A percentile compares a stretch with the other conserved stretches of the same genome.
These are phyloP conservation scores for Xerus inauris DNA, from an alignment of 2,113 vertebrate genomes.

Conservation along the genomic window DNA sequence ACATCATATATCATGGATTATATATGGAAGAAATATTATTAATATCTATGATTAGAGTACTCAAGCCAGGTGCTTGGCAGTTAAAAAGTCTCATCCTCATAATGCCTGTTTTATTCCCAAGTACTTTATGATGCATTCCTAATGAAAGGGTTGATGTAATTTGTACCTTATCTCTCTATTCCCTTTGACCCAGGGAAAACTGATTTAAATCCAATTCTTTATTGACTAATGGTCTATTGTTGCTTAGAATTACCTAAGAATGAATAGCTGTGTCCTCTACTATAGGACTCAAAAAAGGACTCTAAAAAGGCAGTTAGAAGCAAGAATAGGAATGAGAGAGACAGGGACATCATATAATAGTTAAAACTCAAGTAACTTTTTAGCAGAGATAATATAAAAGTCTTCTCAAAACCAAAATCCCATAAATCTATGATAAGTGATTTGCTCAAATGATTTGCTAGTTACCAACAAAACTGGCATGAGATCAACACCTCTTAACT, in stretches of 20 bases:
- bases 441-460: background rate
- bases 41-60: background rate
- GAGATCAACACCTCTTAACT: background rate
- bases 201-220: background rate
- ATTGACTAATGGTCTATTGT: background rate
- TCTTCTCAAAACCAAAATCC: background rate
- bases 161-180: background rate
- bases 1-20: background rate
- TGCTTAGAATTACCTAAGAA: background rate
- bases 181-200: background rate
- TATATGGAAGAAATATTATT: background rate
- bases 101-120: background rate
- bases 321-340: background rate
- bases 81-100: background rate
- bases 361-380: conserved; percentile 49
- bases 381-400: background rate
- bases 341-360: conserved; percentile 2
- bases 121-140: background rate
- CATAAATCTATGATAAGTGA: background rate
- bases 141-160: background rate
- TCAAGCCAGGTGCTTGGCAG: background rate
- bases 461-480: background rate
- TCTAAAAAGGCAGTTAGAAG: background rate
- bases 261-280: background rate
- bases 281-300: background rate